Percentiles rank a stretch among this genome's conserved stretches.
Evolutionary conservation across 1,140 invertebrate genomes (phyloP).

Genomic region (Drosophila aff.): DNA sequence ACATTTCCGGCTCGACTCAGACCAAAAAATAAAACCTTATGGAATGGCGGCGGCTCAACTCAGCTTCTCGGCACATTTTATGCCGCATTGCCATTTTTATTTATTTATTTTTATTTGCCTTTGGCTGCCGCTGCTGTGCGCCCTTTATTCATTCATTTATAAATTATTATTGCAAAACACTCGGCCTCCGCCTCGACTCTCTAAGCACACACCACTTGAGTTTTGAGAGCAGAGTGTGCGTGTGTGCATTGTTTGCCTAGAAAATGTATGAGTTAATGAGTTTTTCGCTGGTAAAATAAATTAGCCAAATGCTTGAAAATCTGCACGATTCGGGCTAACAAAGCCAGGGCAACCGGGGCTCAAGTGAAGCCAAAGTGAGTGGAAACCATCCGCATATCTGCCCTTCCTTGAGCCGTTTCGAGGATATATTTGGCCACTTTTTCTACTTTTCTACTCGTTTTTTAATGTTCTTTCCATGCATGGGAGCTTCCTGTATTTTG

Average conservation of each 20-base stretch:
- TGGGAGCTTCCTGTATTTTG: conserved; percentile 26
- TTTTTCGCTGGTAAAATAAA: conserved; percentile 45
- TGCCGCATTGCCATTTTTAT: conserved; percentile 79
- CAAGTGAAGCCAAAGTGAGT: conserved; percentile 38
- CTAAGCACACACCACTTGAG: conserved; percentile 52
- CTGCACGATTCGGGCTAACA: conserved; percentile 14
- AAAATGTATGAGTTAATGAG: conserved; percentile 72
- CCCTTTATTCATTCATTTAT: conserved; percentile 83
- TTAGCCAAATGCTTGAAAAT: conserved; percentile 53
- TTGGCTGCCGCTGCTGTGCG: conserved; percentile 41
- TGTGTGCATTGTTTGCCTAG: conserved; percentile 63
- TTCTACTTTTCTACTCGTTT: conserved; percentile 25
- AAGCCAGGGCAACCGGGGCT: conserved; percentile 26
- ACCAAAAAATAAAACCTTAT: conserved; percentile 12
- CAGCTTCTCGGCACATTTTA: conserved; percentile 70
- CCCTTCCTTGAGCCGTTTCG: conserved; percentile 1
- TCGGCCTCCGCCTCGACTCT: conserved; percentile 19
- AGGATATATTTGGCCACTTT: conserved; percentile 39
- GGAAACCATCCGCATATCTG: conserved; percentile 33
- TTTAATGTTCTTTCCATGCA: conserved; percentile 50
- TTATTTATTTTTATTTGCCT: conserved; percentile 74
- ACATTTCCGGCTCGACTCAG: conserved; percentile 58
- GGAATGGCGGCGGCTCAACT: conserved; percentile 30
- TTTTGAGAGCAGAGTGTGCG: conserved; percentile 16
- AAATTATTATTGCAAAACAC: conserved; percentile 78